phyloP scores from a whole-genome alignment of 2,888 invertebrate genomes.

The Pristionchus entomophagus region DNA sequence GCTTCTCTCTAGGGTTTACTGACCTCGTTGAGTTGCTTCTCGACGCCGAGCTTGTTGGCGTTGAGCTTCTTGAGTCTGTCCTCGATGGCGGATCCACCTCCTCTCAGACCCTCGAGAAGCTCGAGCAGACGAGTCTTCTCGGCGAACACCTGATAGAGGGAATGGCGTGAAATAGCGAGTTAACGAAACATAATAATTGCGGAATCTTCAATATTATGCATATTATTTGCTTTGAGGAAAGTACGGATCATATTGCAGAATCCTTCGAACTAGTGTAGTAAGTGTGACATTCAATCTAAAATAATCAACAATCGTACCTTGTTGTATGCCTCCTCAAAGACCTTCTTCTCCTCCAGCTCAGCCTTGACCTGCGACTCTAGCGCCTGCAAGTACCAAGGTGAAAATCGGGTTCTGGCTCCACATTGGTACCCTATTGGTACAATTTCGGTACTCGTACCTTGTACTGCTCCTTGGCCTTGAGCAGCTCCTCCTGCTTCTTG shows the following conservation, averaged over 20 bases:
- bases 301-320: conserved; percentile 72
- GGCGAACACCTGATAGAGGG: conserved; percentile 77
- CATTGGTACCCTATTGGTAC: background rate
- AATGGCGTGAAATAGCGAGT: conserved; percentile 82
- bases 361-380: conserved; percentile 95
- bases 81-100: conserved; percentile 70
- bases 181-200: background rate
- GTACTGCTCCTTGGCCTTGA: conserved; percentile 66
- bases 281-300: background rate
- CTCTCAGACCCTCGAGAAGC: conserved; percentile 67
- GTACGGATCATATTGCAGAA: background rate
- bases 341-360: conserved; percentile 96
- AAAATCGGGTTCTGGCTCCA: background rate
- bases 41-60: conserved; percentile 77
- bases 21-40: conserved; percentile 47
- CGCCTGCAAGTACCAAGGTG: conserved; percentile 77
- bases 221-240: background rate
- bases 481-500: conserved; percentile 74
- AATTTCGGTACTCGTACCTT: conserved; percentile 49
- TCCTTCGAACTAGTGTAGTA: background rate
- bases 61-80: conserved; percentile 69
- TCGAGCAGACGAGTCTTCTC: conserved; percentile 81
- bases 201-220: too few relatives aligned
- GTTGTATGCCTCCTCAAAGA: conserved; percentile 96
- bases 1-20: background rate